phyloP scores from a whole-genome alignment of 1,140 invertebrate species.

The Archivesica marissinica region DNA sequence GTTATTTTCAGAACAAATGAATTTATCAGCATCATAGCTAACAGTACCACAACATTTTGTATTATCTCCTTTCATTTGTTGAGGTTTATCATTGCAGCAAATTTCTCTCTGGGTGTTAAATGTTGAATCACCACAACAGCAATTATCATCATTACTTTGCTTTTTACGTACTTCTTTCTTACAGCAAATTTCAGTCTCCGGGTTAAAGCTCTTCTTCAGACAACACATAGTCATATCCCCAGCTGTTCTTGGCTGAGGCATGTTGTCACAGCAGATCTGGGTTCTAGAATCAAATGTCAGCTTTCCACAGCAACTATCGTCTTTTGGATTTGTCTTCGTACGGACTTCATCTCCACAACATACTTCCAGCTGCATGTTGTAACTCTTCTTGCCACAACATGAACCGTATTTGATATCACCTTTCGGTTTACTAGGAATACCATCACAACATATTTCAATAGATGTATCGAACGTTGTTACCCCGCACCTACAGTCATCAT shows the following conservation, averaged over 20 bases:
- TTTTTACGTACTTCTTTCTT: constrained; percentile 35
- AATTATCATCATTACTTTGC: constrained; percentile 57
- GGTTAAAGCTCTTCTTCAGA: constrained; percentile 48
- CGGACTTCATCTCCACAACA: constrained; percentile 45
- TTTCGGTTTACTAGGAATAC: constrained; percentile 41
- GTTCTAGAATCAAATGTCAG: constrained; percentile 35
- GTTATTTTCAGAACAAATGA: constrained; percentile 42
- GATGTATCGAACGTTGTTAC: constrained; percentile 50
- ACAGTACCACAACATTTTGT: constrained; percentile 56
- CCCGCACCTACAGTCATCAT: constrained; percentile 60
- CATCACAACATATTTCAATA: constrained; percentile 58
- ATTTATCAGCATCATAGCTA: constrained; percentile 53
- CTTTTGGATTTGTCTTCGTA: constrained; percentile 25
- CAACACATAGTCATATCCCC: constrained; percentile 55
- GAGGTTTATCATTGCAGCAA: constrained; percentile 51
- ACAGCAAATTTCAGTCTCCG: constrained; percentile 52
- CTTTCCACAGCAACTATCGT: constrained; percentile 57
- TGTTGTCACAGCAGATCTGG: constrained; percentile 47
- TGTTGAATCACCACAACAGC: constrained; percentile 52
- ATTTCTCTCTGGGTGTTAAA: constrained; percentile 55
- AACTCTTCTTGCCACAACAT: constrained; percentile 56
- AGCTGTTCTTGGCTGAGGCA: constrained; percentile 41
- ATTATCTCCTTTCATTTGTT: constrained; percentile 44
- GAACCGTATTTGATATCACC: constrained; percentile 48
- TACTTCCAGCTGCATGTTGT: constrained; percentile 36